Evolutionary conservation across 2,888 invertebrate species (phyloP).

Genomic region (Peribatodes rhomboidaria): DNA sequence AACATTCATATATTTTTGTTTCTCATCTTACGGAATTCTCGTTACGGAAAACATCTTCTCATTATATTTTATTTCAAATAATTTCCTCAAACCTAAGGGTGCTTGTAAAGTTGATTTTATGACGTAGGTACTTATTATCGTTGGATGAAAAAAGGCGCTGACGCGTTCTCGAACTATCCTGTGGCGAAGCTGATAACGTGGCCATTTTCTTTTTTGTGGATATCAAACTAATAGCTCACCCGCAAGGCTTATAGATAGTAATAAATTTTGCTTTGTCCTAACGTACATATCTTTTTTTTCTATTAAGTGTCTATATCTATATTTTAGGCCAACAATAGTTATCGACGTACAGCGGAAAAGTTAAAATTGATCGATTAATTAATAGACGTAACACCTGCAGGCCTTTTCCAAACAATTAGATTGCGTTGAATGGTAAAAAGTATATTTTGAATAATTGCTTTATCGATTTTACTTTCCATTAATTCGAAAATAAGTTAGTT

Average conservation of each 20-base stretch:
- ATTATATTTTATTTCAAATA: neutral
- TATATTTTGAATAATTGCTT: too few species aligned
- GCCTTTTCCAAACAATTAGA: too few species aligned
- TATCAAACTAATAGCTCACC: conserved; percentile 74
- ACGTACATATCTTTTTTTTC: neutral
- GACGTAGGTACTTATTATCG: conserved; percentile 40
- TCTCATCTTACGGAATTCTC: neutral
- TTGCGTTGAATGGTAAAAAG: too few species aligned
- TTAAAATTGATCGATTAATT: too few species aligned
- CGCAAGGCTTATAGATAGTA: conserved; percentile 64
- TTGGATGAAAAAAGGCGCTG: conserved; percentile 53
- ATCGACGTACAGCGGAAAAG: too few species aligned
- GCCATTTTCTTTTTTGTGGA: conserved; percentile 68
- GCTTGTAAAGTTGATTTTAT: conserved; percentile 13
- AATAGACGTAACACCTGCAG: too few species aligned
- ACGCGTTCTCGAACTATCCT: conserved; percentile 49
- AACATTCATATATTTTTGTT: conserved; percentile 12
- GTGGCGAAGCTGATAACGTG: conserved; percentile 58
- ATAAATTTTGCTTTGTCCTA: conserved; percentile 70
- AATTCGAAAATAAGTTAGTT: too few species aligned
- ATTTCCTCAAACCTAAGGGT: neutral
- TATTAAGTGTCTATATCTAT: neutral
- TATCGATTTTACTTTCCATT: too few species aligned
- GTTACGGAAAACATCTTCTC: conserved; percentile 26
- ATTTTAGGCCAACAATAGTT: neutral